Evolutionary conservation across 2,797 vertebrate species (phyloP), one percentile per base, ranked within the genome.

Genomic region (Babyrousa celebensis): DNA sequence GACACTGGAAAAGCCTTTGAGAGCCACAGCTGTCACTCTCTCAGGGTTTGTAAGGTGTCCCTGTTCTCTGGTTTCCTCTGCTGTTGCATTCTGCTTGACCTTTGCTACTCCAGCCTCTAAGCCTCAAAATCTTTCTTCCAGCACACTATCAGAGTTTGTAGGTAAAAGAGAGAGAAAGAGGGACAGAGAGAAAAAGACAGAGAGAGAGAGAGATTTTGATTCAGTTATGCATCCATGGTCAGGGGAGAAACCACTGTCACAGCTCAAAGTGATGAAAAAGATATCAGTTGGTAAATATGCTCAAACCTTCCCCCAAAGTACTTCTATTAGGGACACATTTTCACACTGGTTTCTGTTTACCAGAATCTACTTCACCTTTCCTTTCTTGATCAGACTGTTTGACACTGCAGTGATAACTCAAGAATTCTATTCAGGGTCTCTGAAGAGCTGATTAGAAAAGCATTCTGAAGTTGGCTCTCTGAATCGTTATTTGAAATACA

Each of bases 391-490:
- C 20, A 78, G 27, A 48, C 40, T 29, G 14, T 43, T 88, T 65
- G 18, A 88, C 23, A 3, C 5, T 88, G 21, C 70, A 48, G 6
- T 21, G 68, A 54, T 79, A 83, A 60, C 62, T 62, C 52, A 52
- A 89, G 70, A 89, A 89, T 72, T 92, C 54, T 23, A 0, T 79
- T 83, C 60, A 87, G 86, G 74, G 63, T 63, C 1, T 54, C 29
- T 88, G n/a, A 20, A 12, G 3, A 0, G 8, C 6, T 82, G 54
- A 95, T 48, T 68, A 96, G 75, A 36, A 91, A 95, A 91, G 16
- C 83, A 93, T 96, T 92, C 67, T 48, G 77, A 96, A 68, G 29
- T 70, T 78, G 27, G 32, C 74, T 98, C 75, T 97, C 74, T 85
- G 84, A 95, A 63, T 83, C 95, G 75, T 83, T 96, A 85, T 12